phyloP scores from a whole-genome alignment of 1,140 invertebrate genomes.

The Heterodera schachtii region DNA sequence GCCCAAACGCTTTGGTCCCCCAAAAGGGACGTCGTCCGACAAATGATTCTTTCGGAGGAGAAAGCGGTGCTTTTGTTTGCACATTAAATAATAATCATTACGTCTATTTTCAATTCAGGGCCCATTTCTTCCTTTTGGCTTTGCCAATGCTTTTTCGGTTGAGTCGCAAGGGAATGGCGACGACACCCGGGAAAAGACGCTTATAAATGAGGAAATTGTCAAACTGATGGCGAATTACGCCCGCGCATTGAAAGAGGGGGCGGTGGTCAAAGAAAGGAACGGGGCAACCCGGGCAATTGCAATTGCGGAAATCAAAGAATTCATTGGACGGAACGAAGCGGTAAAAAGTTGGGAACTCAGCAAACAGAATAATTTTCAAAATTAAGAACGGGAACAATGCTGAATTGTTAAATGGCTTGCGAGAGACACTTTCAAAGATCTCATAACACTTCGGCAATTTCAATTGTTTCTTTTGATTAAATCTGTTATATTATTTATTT shows the following conservation, averaged over 20 bases:
- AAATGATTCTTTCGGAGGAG: conserved; percentile 35
- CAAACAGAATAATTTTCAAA: neutral
- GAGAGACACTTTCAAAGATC: neutral
- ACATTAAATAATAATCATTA: conserved; percentile 1
- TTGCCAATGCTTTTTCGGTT: neutral
- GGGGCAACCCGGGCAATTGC: neutral
- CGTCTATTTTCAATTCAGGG: neutral
- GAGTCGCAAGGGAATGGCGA: neutral
- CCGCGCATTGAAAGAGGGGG: conserved; percentile 32
- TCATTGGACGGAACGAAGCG: neutral
- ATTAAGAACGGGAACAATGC: neutral
- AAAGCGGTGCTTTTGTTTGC: conserved; percentile 24
- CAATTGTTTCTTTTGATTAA: no score
- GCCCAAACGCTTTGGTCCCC: conserved; percentile 49
- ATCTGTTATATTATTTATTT: no score
- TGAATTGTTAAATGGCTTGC: no score
- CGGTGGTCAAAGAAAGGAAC: conserved; percentile 4
- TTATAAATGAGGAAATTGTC: neutral
- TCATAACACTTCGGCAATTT: neutral
- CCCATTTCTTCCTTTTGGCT: neutral
- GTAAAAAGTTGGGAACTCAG: neutral
- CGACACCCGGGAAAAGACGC: neutral
- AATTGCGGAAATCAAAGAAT: neutral
- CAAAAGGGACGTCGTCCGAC: conserved; percentile 42
- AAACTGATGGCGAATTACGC: conserved; percentile 30